Evolutionary conservation across 2,888 invertebrate genomes (phyloP), one percentile per base, ranked within the genome.

Genomic region (Galeruca laticollis): DNA sequence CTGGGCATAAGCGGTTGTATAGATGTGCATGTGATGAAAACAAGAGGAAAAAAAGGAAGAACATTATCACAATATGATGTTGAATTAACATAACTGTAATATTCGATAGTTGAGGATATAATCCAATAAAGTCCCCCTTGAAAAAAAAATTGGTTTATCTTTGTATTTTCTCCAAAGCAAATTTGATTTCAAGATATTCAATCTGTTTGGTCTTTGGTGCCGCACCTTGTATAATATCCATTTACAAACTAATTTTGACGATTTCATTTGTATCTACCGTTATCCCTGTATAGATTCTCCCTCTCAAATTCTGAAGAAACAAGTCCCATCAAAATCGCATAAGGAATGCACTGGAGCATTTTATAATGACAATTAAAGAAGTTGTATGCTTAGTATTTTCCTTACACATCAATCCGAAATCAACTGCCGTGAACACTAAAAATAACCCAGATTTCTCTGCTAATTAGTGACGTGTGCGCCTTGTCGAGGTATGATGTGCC

Each of bases 401-500:
- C 75, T 71, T 73, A 77, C 78, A 77, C 79, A 75, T 80, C 78
- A 79, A 78, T 80, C 80, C 73, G 64, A 69, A 76, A 49, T 72
- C 79, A 81, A 74, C 71, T 78, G 78, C 79, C 81, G 79, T 78
- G 77, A 78, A 77, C 77, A 75, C 73, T 78, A 76, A 78, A 78
- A 83, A 82, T 83, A 82, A 82, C 80, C 81, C 77, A 78, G 81
- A 81, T 82, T 81, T 82, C 82, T 82, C 80, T 76, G 79, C 78
- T 83, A 82, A 82, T 82, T 82, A 82, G 79, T 77, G 78, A 81
- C 80, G 79, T 81, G 81, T 79, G 81, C 78, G 74, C 75, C 31
- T 56, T 52, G 77, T 76, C 78, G 78, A 79, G 79, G 81, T 80
- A 79, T 80, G 81, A 79, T 80, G 81, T 81, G 80, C 80, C 76